phyloP scores from a whole-genome alignment of 1,140 invertebrate species.

The Drosophila hydei region DNA sequence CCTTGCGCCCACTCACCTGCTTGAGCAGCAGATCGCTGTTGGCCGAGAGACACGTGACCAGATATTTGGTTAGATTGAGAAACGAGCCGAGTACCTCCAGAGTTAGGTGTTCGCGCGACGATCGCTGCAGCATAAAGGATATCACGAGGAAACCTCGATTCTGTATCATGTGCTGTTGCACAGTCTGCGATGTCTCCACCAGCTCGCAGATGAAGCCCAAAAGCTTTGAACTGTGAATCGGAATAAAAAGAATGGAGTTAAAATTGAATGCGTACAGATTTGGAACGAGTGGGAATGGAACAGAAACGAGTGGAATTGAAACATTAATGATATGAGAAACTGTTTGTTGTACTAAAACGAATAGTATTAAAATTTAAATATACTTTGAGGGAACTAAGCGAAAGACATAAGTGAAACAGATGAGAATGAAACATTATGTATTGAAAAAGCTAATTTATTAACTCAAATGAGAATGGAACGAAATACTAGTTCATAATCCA shows the following conservation, averaged over 20 bases:
- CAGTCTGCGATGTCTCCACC: conserved; percentile 97
- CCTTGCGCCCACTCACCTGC: conserved; percentile 87
- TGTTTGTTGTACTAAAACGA: too few relatives aligned
- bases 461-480: too few relatives aligned
- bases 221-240: conserved; percentile 93
- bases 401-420: not conserved
- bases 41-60: conserved; percentile 96
- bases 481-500: too few relatives aligned
- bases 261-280: not conserved
- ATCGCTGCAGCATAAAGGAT: conserved; percentile 97
- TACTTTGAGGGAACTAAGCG: too few relatives aligned
- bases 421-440: conserved; percentile 2
- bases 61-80: conserved; percentile 97
- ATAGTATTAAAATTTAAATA: too few relatives aligned
- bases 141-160: conserved; percentile 99
- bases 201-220: conserved; percentile 98
- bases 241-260: not conserved
- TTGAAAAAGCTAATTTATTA: too few relatives aligned
- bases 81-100: conserved; percentile 96
- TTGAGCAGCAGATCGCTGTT: conserved; percentile 98
- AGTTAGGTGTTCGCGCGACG: conserved; percentile 96
- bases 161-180: conserved; percentile 99
- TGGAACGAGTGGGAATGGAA: not conserved
- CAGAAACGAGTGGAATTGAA: not conserved
- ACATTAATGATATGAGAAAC: not conserved